Evolutionary conservation across 2,797 vertebrate species (phyloP).

Genomic region (Argyrosomus regius): DNA sequence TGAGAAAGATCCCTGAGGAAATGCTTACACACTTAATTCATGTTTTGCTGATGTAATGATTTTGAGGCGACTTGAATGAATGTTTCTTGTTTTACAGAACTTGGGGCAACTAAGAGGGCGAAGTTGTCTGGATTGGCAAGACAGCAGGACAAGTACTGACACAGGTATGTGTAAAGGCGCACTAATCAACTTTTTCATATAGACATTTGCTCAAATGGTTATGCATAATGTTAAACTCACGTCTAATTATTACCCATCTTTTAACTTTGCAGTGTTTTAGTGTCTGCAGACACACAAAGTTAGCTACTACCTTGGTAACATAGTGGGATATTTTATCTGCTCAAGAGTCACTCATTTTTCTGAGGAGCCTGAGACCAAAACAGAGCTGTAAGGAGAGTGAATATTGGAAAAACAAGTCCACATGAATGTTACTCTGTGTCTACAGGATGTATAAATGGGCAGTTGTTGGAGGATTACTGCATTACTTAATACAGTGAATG

Average conservation of each 20-base stretch:
- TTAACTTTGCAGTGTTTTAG: neutral
- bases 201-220: neutral
- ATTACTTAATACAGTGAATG: neutral
- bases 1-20: neutral
- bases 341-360: neutral
- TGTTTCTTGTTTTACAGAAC: conserved; percentile 67
- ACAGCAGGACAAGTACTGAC: conserved; percentile 65
- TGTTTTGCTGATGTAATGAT: neutral
- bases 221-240: neutral
- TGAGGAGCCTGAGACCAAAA: neutral
- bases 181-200: neutral
- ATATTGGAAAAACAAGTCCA: neutral
- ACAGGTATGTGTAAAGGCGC: conserved; percentile 65
- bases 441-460: neutral
- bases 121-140: conserved; percentile 73
- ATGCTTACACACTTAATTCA: neutral
- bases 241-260: neutral
- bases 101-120: conserved; percentile 55
- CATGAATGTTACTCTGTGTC: neutral
- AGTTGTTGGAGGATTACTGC: neutral
- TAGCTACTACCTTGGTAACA: neutral
- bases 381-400: neutral
- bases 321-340: neutral
- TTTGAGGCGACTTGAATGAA: neutral
- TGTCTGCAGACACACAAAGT: neutral